Evolutionary conservation across 2,888 invertebrate species (phyloP).

Genomic region (Xanthostigma xanthostigma): DNA sequence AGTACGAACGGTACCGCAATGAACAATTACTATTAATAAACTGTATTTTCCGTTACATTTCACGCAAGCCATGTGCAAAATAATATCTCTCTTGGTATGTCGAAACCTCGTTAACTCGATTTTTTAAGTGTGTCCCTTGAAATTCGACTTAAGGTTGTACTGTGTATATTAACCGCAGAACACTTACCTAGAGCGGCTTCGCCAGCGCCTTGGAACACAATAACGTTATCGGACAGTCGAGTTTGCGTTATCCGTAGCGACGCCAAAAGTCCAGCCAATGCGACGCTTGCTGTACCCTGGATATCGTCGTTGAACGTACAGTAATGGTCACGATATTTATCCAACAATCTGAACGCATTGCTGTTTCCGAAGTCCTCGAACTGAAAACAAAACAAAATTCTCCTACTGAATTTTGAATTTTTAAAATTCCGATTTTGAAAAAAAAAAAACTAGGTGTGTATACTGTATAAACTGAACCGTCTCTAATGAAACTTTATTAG

Average conservation of each 20-base stretch:
- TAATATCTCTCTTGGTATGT: too few relatives aligned
- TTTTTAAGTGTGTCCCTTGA: too few relatives aligned
- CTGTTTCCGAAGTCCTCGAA: conserved; percentile 98
- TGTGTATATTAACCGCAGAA: background rate
- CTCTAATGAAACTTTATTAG: too few relatives aligned
- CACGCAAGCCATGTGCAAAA: too few relatives aligned
- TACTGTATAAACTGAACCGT: too few relatives aligned
- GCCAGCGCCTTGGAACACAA: conserved; percentile 94
- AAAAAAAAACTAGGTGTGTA: too few relatives aligned
- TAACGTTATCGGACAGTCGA: conserved; percentile 64
- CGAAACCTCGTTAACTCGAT: too few relatives aligned
- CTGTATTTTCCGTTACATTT: too few relatives aligned
- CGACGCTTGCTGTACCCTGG: conserved; percentile 93
- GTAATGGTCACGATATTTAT: conserved; percentile 73
- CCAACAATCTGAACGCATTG: conserved; percentile 87
- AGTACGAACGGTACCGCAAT: background rate
- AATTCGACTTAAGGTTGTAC: too few relatives aligned
- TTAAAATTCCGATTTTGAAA: too few relatives aligned
- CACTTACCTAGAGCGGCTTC: conserved; percentile 43
- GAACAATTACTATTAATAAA: too few relatives aligned
- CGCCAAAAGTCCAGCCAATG: conserved; percentile 84
- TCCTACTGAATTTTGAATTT: too few relatives aligned
- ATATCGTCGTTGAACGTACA: conserved; percentile 99
- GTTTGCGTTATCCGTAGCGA: conserved; percentile 72
- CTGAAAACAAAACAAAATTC: conserved; percentile 30